Base-by-base conservation (phyloP, 2,888 invertebrate species). In the Trachelus troglodyta region DNA sequence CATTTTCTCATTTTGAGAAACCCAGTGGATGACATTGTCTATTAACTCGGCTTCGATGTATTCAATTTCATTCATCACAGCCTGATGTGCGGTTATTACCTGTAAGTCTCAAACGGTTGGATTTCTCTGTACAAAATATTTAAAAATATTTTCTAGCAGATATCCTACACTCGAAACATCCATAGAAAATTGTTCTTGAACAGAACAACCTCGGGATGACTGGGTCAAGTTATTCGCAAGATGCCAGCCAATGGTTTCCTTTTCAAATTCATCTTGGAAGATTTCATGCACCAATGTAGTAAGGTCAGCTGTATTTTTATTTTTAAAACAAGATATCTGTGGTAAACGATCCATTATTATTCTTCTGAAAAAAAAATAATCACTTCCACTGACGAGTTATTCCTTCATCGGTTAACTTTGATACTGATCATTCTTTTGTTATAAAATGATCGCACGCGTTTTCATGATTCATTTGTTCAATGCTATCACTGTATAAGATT, bases 241-340 rank as follows among this genome's bases (percentile, higher is more conserved):
- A 68, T 15, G 86, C 80, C 82, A 78, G 23, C 88, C 84, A 78
- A 86, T 84, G 33, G 79, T 81, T 11, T 84, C 80, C 56, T 81
- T 82, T 75, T 83, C 79, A 4, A 90, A 79, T 11, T 86, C 79
- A 76, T 89, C 87, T 79, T 91, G 90, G 75, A 92, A 91, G 6
- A 86, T 83, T 76, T 89, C 88, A 31, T 87, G 84, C 34, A 92
- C 77, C 37, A 89, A 75, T 56, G 82, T 81, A 15, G 87, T 83
- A 15, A 89, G 86, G 79, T 90, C 89, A 75, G 88, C 88, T 69
- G 85, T 85, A 12, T 81, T 80, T 30, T 71, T 11, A 31, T 77
- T 74, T n/a, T 81, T 85, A 75, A 81, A 84, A 78, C 85, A 83
- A 11, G 88, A 88, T 75, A 90, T 85, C 81, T 90, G 79, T 6